Evolutionary conservation across 2,113 vertebrate species (phyloP), one percentile per base, ranked within the genome.

Genomic region (Vanacampus margaritifer): DNA sequence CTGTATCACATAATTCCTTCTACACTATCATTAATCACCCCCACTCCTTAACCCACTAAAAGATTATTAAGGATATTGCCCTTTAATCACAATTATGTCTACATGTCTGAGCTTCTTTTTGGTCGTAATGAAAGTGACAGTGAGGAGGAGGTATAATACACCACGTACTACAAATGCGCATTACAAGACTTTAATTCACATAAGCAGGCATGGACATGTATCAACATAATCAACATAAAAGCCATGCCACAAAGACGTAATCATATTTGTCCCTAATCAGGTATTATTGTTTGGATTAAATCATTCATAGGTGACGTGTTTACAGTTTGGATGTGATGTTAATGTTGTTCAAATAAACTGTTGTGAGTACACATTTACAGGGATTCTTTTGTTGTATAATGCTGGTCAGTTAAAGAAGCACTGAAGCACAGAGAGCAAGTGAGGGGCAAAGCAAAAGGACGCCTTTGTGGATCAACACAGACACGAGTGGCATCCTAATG

Each of bases 401-500:
- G 79, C 82, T 68, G 79, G 74, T 81, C 82, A 85, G 71, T 74
- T 69, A 65, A 80, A 86, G 69, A 78, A 61, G 41, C 65, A 71
- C 35, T 79, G 72, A 79, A 65, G 11, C 66, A 46, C 57, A 72
- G 75, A 61, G 78, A 72, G 70, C 13, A 65, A 6, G 46, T 17
- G 64, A 48, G 37, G 56, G 72, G 54, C 74, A 63, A 69, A 68
- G 45, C 65, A 72, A 87, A 57, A 90, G 79, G 86, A 75, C 72
- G 84, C 62, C 83, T 86, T 85, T 84, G 86, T 86, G 76, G 67
- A 82, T 81, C 71, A 70, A 74, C 56, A 77, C 77, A 69, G 80
- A 89, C 89, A 84, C 61, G 80, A 86, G 84, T 75, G 39, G 89
- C 85, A 90, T 89, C 79, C 78, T 89, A 90, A 90, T 89, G 79